These are phyloP conservation scores for Danio aesculapii DNA, from an alignment of 2,797 vertebrate species.

Conservation along the genomic window DNA sequence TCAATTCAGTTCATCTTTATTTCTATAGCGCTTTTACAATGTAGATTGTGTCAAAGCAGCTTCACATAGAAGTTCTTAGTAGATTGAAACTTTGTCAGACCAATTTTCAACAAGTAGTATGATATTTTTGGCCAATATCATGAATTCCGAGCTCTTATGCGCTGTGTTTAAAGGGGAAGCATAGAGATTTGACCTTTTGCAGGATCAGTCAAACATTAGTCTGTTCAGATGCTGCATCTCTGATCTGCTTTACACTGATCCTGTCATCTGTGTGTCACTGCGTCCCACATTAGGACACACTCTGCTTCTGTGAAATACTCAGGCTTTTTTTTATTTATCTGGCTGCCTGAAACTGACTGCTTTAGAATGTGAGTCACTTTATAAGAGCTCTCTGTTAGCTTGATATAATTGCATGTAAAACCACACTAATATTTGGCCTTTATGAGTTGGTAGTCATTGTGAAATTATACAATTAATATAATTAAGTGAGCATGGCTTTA, in stretches of 20 bases:
- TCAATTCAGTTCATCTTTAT: too few relatives aligned
- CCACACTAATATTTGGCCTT: not conserved
- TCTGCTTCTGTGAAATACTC: not conserved
- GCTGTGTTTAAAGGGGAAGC: not conserved
- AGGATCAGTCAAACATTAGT: not conserved
- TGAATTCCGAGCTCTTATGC: too few relatives aligned
- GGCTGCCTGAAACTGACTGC: not conserved
- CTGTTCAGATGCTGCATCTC: not conserved
- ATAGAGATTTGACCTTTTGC: not conserved
- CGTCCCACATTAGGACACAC: not conserved
- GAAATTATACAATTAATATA: not conserved
- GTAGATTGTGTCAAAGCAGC: too few relatives aligned
- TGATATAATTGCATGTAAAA: not conserved
- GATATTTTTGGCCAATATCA: too few relatives aligned
- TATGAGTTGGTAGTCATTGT: not conserved
- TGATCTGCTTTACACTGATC: slow-evolving; percentile 21
- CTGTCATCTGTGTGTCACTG: not conserved
- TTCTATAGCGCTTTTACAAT: too few relatives aligned
- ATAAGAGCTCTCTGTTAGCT: not conserved
- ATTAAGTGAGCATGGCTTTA: not conserved
- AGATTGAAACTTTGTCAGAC: too few relatives aligned
- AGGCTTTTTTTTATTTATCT: too few relatives aligned
- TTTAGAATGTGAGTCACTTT: not conserved
- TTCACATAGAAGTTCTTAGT: too few relatives aligned
- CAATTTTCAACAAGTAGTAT: too few relatives aligned